These are phyloP conservation scores for Mythimna impura DNA, from an alignment of 2,888 invertebrate species.

Conservation along the genomic window DNA sequence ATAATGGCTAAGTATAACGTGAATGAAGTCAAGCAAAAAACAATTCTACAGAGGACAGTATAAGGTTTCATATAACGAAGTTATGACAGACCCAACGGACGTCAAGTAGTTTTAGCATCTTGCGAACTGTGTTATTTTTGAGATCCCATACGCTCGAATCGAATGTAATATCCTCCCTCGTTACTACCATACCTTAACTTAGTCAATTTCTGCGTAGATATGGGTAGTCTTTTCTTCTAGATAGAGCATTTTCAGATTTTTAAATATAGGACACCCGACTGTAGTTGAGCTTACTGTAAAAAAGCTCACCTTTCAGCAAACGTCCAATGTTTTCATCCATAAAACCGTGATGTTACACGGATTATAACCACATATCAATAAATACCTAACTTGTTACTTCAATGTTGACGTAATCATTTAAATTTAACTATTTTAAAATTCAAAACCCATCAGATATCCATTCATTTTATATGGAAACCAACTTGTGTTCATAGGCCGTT, in stretches of 20 bases:
- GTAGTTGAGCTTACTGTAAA: not conserved
- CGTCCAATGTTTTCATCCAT: not conserved
- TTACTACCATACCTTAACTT: slow-evolving; percentile 7
- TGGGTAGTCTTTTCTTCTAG: not conserved
- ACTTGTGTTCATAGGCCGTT: slow-evolving; percentile 45
- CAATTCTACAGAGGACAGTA: slow-evolving; percentile 67
- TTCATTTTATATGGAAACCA: slow-evolving; percentile 40
- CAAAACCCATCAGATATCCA: slow-evolving; percentile 24
- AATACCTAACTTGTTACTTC: not conserved
- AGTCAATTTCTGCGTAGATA: not conserved
- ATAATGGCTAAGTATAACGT: slow-evolving; percentile 77
- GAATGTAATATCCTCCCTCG: slow-evolving; percentile 35
- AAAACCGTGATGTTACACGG: not conserved
- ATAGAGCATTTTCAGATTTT: not conserved
- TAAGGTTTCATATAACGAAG: slow-evolving; percentile 72
- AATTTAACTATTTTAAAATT: slow-evolving; percentile 23
- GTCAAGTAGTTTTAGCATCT: slow-evolving; percentile 72
- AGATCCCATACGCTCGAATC: slow-evolving; percentile 65
- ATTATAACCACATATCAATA: not conserved
- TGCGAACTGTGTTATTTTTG: slow-evolving; percentile 78
- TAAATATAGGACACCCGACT: not conserved
- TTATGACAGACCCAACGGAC: slow-evolving; percentile 58
- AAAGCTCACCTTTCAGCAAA: not conserved
- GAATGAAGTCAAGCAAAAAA: slow-evolving; percentile 70
- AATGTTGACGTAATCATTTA: slow-evolving; percentile 4